phyloP scores from a whole-genome alignment of 2,888 invertebrate genomes.

The Andrena trimmerana region DNA sequence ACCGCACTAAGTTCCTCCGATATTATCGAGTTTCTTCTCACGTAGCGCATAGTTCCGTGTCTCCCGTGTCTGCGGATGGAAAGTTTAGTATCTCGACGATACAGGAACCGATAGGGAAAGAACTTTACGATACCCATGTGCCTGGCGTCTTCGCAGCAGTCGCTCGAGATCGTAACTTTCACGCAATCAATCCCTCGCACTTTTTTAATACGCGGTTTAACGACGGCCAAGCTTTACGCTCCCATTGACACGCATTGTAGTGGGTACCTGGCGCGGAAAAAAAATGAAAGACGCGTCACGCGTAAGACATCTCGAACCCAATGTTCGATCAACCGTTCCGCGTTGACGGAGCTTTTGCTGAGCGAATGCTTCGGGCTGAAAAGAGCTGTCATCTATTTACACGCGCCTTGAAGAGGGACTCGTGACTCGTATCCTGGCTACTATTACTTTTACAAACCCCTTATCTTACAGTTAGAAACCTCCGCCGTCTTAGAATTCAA shows the following conservation, averaged over 20 bases:
- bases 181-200: constrained; percentile 9
- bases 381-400: constrained; percentile 14
- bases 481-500: not conserved
- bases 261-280: not conserved
- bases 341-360: not conserved
- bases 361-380: not conserved
- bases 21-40: not conserved
- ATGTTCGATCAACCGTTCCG: constrained; percentile 12
- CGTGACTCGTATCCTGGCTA: not conserved
- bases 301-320: not conserved
- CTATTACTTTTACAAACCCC: not conserved
- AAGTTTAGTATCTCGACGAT: not conserved
- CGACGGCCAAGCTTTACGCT: not conserved
- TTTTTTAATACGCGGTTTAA: constrained; percentile 24
- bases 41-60: constrained; percentile 9
- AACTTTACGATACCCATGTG: constrained; percentile 33
- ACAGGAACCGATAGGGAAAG: constrained; percentile 17
- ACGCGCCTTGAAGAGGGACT: not conserved
- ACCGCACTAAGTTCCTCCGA: not conserved
- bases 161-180: constrained; percentile 22
- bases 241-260: not conserved
- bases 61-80: constrained; percentile 5
- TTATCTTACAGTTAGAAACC: too few species aligned
- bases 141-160: not conserved
- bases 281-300: constrained; percentile 1